Evolutionary conservation across 2,888 invertebrate genomes (phyloP).

Genomic region (Xestia rhomboidea): DNA sequence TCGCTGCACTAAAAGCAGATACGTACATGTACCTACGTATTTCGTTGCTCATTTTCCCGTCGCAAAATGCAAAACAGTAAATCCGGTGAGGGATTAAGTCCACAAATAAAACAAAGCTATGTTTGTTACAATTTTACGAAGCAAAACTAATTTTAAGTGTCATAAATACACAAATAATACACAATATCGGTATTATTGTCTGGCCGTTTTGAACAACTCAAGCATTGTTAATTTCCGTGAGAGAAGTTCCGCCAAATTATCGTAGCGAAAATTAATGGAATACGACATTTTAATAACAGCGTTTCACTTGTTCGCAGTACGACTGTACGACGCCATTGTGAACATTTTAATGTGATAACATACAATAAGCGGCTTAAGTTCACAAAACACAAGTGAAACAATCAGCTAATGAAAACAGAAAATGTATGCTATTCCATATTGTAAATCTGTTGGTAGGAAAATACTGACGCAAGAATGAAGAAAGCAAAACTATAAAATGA

Average conservation of each 20-base stretch:
- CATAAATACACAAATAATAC: constrained; percentile 29
- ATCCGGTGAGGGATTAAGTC: not conserved
- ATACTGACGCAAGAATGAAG: not conserved
- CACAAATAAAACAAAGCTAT: constrained; percentile 23
- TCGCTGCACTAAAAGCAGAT: constrained; percentile 39
- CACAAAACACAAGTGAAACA: constrained; percentile 5
- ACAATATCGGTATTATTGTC: constrained; percentile 9
- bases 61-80: not conserved
- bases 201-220: constrained; percentile 19
- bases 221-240: constrained; percentile 49
- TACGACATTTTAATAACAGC: constrained; percentile 55
- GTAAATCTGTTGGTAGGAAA: not conserved
- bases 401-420: not conserved
- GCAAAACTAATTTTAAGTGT: constrained; percentile 34
- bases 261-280: constrained; percentile 29
- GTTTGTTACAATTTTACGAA: constrained; percentile 21
- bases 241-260: constrained; percentile 43
- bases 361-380: constrained; percentile 29
- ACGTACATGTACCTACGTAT: not conserved
- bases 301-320: constrained; percentile 26
- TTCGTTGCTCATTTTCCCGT: constrained; percentile 4
- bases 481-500: not conserved
- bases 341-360: constrained; percentile 25
- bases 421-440: not conserved
- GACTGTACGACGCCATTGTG: constrained; percentile 1